A percentile compares a stretch with the other conserved stretches of the same genome.
Evolutionary conservation across 2,888 invertebrate genomes (phyloP).

Genomic region (Callyntrura guangdongensis): DNA sequence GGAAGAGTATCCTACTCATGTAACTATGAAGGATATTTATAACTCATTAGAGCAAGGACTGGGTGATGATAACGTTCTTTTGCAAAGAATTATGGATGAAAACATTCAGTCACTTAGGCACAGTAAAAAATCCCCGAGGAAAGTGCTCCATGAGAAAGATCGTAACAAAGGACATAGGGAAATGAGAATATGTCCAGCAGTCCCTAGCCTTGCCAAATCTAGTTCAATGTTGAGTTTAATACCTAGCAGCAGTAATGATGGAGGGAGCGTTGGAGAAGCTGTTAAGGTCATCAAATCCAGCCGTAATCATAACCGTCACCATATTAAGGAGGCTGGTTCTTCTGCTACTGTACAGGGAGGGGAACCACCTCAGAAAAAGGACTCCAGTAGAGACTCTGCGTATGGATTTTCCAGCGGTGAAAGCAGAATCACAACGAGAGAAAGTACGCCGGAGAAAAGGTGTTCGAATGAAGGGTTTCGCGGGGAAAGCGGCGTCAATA

Average conservation of each 20-base stretch:
- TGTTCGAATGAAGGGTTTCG: neutral
- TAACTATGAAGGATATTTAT: slow-evolving; percentile 41
- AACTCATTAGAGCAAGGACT: neutral
- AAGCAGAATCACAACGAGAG: slow-evolving; percentile 85
- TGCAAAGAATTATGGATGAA: slow-evolving; percentile 18
- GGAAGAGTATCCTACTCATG: slow-evolving; percentile 79
- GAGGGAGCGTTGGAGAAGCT: neutral
- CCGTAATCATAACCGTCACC: neutral
- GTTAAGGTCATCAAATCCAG: neutral
- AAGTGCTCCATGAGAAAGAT: neutral
- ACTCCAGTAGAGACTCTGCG: slow-evolving; percentile 85
- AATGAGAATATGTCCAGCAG: neutral
- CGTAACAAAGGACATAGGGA: neutral
- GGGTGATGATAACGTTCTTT: neutral
- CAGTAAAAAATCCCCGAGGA: slow-evolving; percentile 41
- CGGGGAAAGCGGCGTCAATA: neutral
- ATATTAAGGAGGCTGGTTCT: neutral
- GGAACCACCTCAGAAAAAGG: no score
- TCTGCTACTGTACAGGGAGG: neutral
- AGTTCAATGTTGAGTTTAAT: slow-evolving; percentile 74
- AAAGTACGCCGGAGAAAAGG: slow-evolving; percentile 83
- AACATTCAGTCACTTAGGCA: slow-evolving; percentile 1
- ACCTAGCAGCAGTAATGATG: slow-evolving; percentile 17
- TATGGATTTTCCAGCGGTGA: slow-evolving; percentile 85
- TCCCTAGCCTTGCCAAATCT: slow-evolving; percentile 47